Base-by-base conservation (phyloP, 2,888 invertebrate species). In the Apodemia duryi region DNA sequence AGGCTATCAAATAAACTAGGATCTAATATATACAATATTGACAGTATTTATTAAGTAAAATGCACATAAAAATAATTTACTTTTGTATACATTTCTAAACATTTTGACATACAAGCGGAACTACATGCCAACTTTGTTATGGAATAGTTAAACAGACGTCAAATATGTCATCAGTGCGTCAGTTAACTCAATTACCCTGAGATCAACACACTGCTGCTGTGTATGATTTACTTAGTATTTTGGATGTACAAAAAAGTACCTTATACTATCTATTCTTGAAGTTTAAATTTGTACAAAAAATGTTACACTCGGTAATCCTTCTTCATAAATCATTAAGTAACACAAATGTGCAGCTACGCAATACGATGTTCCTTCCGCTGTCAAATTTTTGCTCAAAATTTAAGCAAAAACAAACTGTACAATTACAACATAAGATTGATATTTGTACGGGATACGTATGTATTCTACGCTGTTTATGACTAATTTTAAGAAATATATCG, bases 311-410 rank as follows among this genome's bases (percentile, higher is more conserved):
- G 67, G 84, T 87, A 87, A 91, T 91, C 88, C 89, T 84, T 82
- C 80, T 83, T 84, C 88, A 91, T 91, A 90, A 91, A 91, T 91
- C 91, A 91, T 91, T 91, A 90, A 91, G 13, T 91, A 91, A 90
- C 91, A 88, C 87, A 87, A 91, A 89, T 85, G 88, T 85, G 86
- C 82, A 88, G 87, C 88, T 89, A 87, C 90, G 89, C 89, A 86
- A 87, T 85, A 85, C 88, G 88, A 88, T 84, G 79, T 85, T 88
- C 86, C 90, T 91, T 91, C 90, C 91, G 88, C 83, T 72, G 69
- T 72, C 63, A 70, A 73, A 70, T 67, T 67, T 63, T 41, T 46
- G 9, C 51, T 46, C 46, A 11, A 29, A 2, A 6, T n/a, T 32
- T n/a, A 62, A 66, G 64, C 28, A 52, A 70, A 64, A 65, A 46